Conservation (phyloP, 2,113 vertebrate species). For the Anoura caudifer region DNA sequence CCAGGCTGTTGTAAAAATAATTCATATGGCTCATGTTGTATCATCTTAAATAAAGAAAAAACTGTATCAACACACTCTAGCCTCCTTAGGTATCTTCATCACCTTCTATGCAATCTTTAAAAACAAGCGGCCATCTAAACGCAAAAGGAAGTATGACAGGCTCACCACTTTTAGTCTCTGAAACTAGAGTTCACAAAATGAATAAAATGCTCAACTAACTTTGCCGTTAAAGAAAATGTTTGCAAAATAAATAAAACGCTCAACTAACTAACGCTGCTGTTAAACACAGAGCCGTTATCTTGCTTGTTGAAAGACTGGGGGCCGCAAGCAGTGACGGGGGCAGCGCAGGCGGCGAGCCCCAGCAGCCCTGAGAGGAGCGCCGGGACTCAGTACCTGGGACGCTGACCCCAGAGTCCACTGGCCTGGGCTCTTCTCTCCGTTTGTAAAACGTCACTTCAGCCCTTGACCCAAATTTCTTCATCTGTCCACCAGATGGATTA, state of each 20-base stretch:
- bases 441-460: constrained; percentile 2
- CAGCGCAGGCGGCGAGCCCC: too few species aligned
- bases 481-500: constrained; percentile 7
- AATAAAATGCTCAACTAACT: background rate
- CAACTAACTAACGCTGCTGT: background rate
- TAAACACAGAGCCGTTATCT: background rate
- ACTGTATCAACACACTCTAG: constrained; percentile 29
- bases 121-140: constrained; percentile 65
- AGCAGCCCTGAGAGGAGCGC: background rate
- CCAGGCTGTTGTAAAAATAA: constrained; percentile 56
- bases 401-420: background rate
- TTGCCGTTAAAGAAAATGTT: background rate
- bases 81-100: constrained; percentile 14
- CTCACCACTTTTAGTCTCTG: background rate
- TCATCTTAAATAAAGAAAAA: constrained; percentile 50
- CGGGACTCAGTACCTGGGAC: background rate
- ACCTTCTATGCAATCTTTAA: constrained; percentile 19
- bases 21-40: constrained; percentile 53
- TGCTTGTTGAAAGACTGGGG: background rate
- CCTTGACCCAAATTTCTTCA: background rate
- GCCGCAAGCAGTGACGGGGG: background rate
- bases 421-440: background rate
- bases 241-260: background rate
- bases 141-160: constrained; percentile 40
- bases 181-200: background rate